phyloP scores from a whole-genome alignment of 2,113 vertebrate genomes.

The Cyanoderma ruficeps region DNA sequence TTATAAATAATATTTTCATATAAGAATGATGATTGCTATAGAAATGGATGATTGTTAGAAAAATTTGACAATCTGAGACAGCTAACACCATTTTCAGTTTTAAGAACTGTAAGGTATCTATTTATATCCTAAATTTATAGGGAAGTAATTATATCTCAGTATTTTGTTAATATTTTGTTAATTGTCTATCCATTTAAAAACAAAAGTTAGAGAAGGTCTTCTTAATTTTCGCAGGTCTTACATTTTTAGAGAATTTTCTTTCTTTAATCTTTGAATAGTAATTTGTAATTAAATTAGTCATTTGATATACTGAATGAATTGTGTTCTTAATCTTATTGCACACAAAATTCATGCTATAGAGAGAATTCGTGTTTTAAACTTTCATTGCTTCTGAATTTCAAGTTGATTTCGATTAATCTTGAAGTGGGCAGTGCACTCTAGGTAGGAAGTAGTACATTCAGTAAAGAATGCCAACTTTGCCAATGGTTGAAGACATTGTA shows the following conservation, averaged over 20 bases:
- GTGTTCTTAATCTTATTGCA: not conserved
- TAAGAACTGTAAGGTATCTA: not conserved
- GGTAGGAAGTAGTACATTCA: not conserved
- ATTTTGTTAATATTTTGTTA: not conserved
- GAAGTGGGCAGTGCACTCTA: not conserved
- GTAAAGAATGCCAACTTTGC: conserved; percentile 7
- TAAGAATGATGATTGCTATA: not conserved
- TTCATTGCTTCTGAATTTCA: not conserved
- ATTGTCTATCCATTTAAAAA: not conserved
- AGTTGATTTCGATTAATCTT: not conserved
- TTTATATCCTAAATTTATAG: not conserved
- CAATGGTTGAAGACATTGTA: not conserved
- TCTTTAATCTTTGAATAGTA: not conserved
- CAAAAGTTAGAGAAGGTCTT: not conserved
- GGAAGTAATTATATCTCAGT: not conserved
- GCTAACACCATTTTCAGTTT: not conserved
- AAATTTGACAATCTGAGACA: not conserved
- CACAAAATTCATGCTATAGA: not conserved
- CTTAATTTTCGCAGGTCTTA: not conserved
- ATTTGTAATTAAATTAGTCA: conserved; percentile 1
- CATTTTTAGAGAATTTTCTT: not conserved
- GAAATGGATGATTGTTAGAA: not conserved
- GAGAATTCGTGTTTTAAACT: not conserved
- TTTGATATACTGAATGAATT: not conserved
- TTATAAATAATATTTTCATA: not conserved